phyloP scores from a whole-genome alignment of 2,888 invertebrate species.

The Nyleta sp. region DNA sequence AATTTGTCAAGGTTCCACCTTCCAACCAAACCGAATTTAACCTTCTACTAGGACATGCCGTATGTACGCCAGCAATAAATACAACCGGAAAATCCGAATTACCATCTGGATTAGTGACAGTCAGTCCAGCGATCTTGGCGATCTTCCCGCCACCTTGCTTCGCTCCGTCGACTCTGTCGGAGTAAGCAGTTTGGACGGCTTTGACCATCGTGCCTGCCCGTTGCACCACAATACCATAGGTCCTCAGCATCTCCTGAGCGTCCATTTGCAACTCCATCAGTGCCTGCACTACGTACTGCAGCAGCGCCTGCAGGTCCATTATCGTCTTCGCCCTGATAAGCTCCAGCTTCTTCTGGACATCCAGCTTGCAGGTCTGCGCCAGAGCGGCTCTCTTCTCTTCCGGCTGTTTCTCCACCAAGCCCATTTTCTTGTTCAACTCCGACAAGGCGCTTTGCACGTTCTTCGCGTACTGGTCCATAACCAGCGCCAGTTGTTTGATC shows the following conservation, averaged over 20 bases:
- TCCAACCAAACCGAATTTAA: no score
- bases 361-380: background rate
- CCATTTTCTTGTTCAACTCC: background rate
- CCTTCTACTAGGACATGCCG: no score
- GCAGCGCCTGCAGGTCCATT: slow-evolving; percentile 1
- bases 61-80: no score
- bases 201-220: background rate
- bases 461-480: slow-evolving; percentile 7
- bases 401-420: background rate
- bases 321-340: slow-evolving; percentile 20
- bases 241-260: background rate
- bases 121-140: slow-evolving; percentile 16
- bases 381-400: background rate
- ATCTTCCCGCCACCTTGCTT: slow-evolving; percentile 3
- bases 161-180: background rate
- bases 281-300: slow-evolving; percentile 10
- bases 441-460: background rate
- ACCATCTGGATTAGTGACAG: slow-evolving; percentile 37
- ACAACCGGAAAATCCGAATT: no score
- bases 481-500: background rate
- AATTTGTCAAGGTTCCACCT: no score
- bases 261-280: slow-evolving; percentile 10
- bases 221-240: background rate
- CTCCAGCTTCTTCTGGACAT: slow-evolving; percentile 10
- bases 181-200: background rate